A percentile compares a stretch with the other conserved stretches of the same genome.
phyloP scores from a whole-genome alignment of 2,888 invertebrate species.

The Dioctria rufipes region DNA sequence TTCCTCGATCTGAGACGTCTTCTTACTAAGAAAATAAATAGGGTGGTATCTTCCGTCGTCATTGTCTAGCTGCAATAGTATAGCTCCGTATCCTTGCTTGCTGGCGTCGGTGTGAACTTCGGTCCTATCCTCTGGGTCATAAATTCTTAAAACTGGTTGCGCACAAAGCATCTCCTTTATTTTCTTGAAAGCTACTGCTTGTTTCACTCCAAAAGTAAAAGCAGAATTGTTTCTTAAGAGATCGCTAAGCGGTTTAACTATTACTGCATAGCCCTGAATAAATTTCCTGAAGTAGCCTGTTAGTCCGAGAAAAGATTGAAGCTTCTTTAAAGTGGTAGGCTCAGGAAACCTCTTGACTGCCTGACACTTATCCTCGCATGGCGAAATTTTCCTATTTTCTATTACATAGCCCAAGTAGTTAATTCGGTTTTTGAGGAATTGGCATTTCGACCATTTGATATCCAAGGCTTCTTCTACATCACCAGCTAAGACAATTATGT shows the following conservation, averaged over 20 bases:
- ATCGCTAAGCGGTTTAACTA: neutral
- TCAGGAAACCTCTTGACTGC: neutral
- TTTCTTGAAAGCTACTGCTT: neutral
- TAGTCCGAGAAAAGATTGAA: neutral
- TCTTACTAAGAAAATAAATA: neutral
- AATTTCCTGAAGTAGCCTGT: neutral
- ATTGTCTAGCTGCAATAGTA: neutral
- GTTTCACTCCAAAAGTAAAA: neutral
- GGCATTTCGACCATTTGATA: slow-evolving; percentile 55
- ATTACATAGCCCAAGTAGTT: slow-evolving; percentile 52
- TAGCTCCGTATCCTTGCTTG: neutral
- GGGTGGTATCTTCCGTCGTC: neutral
- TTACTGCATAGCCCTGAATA: neutral
- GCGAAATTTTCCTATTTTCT: slow-evolving; percentile 39
- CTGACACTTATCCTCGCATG: neutral
- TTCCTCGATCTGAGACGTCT: neutral
- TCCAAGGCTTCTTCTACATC: too few species aligned
- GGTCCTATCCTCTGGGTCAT: neutral
- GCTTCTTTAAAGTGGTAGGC: neutral
- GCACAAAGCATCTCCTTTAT: neutral
- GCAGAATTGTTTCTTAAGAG: neutral
- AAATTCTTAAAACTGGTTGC: neutral
- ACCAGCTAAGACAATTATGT: neutral
- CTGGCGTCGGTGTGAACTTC: neutral
- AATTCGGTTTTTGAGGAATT: slow-evolving; percentile 27